These are phyloP conservation scores for Oxygymnocypris stewartii DNA, from an alignment of 2,113 vertebrate species.

Conservation along the genomic window DNA sequence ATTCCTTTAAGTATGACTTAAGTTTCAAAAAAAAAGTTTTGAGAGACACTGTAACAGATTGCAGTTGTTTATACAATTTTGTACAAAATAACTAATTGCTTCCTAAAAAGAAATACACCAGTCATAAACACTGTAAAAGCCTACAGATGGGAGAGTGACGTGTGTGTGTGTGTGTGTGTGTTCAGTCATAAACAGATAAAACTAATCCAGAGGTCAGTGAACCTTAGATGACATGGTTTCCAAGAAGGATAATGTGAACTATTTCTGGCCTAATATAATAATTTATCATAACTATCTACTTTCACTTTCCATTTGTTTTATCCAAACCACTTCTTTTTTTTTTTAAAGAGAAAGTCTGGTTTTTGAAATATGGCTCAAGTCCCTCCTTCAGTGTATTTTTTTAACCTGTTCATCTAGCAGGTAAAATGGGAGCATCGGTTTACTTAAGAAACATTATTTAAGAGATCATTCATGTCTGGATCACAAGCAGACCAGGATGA, in stretches of 20 bases:
- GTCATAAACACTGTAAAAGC: slow-evolving; percentile 16
- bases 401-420: background rate
- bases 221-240: too few species aligned
- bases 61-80: background rate
- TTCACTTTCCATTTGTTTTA: background rate
- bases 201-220: slow-evolving; percentile 18
- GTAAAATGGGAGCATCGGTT: background rate
- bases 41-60: background rate
- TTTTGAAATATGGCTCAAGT: background rate
- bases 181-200: background rate
- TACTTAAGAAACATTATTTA: too few species aligned
- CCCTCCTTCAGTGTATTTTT: background rate
- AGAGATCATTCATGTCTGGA: too few species aligned
- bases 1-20: background rate
- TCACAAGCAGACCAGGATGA: background rate
- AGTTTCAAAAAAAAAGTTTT: background rate
- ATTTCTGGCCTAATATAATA: too few species aligned
- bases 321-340: background rate
- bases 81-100: slow-evolving; percentile 5
- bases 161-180: too few species aligned
- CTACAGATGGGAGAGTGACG: background rate
- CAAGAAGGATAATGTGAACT: background rate
- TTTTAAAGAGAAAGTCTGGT: too few species aligned
- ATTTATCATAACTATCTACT: background rate
- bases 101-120: slow-evolving; percentile 2